phyloP scores from a whole-genome alignment of 2,113 vertebrate genomes.

The Rhagologus leucostigma region DNA sequence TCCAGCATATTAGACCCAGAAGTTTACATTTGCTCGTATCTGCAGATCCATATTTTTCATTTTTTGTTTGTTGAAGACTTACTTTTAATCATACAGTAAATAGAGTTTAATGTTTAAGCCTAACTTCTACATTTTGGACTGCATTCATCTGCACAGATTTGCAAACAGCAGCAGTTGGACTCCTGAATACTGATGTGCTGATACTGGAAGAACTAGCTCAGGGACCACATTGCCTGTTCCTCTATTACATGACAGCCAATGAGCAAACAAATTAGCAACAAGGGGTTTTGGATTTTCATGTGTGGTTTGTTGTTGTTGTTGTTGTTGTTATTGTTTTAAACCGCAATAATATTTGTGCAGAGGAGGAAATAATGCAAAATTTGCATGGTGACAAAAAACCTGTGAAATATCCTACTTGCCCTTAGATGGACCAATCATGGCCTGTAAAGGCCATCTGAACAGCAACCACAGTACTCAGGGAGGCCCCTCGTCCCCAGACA shows the following conservation, averaged over 20 bases:
- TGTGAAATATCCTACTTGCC: neutral
- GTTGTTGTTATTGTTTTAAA: neutral
- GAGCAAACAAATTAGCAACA: neutral
- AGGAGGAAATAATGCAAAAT: neutral
- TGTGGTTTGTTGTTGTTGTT: neutral
- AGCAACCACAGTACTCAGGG: neutral
- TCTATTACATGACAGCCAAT: neutral
- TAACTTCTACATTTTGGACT: constrained; percentile 16
- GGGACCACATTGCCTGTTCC: neutral
- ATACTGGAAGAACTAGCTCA: neutral
- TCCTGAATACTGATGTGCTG: constrained; percentile 37
- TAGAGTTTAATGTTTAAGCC: constrained; percentile 23
- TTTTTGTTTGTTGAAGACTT: constrained; percentile 59
- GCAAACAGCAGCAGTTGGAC: constrained; percentile 25
- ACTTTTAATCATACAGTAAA: constrained; percentile 59
- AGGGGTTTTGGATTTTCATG: neutral
- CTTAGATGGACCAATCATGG: neutral
- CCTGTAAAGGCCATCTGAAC: neutral
- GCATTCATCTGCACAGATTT: constrained; percentile 55
- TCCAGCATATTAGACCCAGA: neutral
- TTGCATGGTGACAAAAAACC: neutral
- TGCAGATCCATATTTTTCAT: constrained; percentile 5
- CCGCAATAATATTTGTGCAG: neutral
- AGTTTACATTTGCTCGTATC: constrained; percentile 14
- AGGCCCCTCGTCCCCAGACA: neutral